Base-by-base conservation (phyloP, 1,140 invertebrate genomes). In the Drosophila mojavensis region DNA sequence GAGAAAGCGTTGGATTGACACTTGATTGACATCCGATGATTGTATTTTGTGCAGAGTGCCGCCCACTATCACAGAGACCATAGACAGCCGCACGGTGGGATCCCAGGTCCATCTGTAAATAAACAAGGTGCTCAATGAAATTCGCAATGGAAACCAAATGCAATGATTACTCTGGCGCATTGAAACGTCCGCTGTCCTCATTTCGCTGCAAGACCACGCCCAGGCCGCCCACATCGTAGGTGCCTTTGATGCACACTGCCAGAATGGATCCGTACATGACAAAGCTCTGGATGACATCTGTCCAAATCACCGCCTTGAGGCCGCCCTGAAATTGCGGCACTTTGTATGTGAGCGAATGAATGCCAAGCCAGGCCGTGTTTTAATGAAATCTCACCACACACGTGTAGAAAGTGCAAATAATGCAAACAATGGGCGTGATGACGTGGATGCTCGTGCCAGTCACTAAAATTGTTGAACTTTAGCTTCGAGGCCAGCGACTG, bases 301-400 rank as follows among this genome's bases (percentile, higher is more conserved):
- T 98, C 97, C 97, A 97, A 62, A 99, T 96, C 1, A 98, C 98
- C 3, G 97, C 97, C 93, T 97, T 97, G 56, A 99, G 94, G 24
- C 98, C 98, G 81, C 98, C 97, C 97, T 98, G 76, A 70, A 65
- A 72, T 39, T 24, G 2, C 20, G 39, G 36, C 3, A 62, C 51
- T 15, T 33, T 51, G 15, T 47, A 36, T 20, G 17, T 48, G 11
- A 24, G 50, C 15, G 5, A 0, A 20, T 15, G 4, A 0, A 20
- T 15, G 4, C 9, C 28, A 45, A 43, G 41, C 15, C 13, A 20
- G 50, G 10, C 24, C 17, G 20, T 50, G 56, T 70, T 70, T 72
- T 54, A 79, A 79, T 83, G 75, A 69, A 69, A 82, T 94, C 95
- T 94, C 94, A 98, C 97, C 93, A 98, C 94, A 64, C 95, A 95